A percentile compares a stretch with the other conserved stretches of the same genome.
These are phyloP conservation scores for Lepidurus packardi DNA, from an alignment of 1,140 invertebrate species.

Conservation along the genomic window DNA sequence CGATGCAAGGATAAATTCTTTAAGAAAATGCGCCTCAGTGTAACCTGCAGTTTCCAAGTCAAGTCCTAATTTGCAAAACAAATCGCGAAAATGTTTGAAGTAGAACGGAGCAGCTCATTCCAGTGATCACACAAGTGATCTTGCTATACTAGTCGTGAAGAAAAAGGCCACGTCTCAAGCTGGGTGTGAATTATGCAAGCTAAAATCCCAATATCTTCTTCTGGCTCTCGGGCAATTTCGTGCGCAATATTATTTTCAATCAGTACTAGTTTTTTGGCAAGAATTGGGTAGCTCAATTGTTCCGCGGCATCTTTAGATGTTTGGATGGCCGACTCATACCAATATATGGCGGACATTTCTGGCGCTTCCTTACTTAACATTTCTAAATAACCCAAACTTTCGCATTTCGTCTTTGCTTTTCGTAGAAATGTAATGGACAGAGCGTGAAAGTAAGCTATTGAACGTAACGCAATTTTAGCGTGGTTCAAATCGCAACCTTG, in stretches of 20 bases:
- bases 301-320: neutral
- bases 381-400: neutral
- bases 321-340: neutral
- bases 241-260: neutral
- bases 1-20: neutral
- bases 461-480: constrained; percentile 12
- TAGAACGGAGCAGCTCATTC: constrained; percentile 27
- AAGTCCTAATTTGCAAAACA: constrained; percentile 23
- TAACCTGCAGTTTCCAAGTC: neutral
- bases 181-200: constrained; percentile 27
- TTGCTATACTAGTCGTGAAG: constrained; percentile 24
- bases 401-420: neutral
- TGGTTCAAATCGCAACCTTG: constrained; percentile 32
- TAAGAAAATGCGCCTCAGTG: constrained; percentile 5
- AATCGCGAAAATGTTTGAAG: neutral
- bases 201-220: neutral
- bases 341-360: neutral
- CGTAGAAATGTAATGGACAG: neutral
- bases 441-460: constrained; percentile 33
- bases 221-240: neutral
- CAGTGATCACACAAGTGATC: constrained; percentile 18
- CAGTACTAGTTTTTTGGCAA: neutral
- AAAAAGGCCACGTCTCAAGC: constrained; percentile 32
- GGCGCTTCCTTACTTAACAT: neutral
- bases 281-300: neutral